Evolutionary conservation across 2,113 vertebrate genomes (phyloP).

Genomic region (Ia io): DNA sequence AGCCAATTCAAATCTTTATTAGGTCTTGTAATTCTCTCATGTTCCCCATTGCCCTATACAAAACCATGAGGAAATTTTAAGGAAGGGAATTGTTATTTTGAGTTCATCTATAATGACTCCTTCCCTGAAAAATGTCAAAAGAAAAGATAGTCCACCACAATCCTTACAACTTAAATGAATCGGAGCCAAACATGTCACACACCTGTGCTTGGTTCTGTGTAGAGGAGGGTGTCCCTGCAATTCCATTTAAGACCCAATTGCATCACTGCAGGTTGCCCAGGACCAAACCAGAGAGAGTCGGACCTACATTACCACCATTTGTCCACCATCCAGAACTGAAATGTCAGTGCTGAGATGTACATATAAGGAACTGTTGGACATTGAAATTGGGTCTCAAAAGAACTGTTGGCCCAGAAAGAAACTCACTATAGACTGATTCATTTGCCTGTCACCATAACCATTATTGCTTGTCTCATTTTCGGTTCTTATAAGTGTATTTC

Average conservation of each 20-base stretch:
- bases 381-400: too few relatives aligned
- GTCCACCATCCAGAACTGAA: too few relatives aligned
- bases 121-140: not conserved
- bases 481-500: too few relatives aligned
- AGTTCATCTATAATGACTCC: not conserved
- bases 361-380: too few relatives aligned
- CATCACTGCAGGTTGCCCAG: too few relatives aligned
- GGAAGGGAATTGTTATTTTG: not conserved
- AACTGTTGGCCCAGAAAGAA: too few relatives aligned
- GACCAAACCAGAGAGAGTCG: too few relatives aligned
- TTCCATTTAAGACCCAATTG: not conserved
- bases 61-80: not conserved
- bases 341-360: too few relatives aligned
- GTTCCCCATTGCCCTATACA: not conserved
- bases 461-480: too few relatives aligned
- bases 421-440: too few relatives aligned
- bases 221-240: accelerated
- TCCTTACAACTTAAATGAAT: not conserved
- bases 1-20: not conserved
- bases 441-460: too few relatives aligned
- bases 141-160: not conserved
- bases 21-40: not conserved
- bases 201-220: not conserved
- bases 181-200: not conserved
- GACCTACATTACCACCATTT: too few relatives aligned